A percentile compares a stretch with the other conserved stretches of the same genome.
phyloP scores from a whole-genome alignment of 2,113 vertebrate species.

The Engystomops pustulosus region DNA sequence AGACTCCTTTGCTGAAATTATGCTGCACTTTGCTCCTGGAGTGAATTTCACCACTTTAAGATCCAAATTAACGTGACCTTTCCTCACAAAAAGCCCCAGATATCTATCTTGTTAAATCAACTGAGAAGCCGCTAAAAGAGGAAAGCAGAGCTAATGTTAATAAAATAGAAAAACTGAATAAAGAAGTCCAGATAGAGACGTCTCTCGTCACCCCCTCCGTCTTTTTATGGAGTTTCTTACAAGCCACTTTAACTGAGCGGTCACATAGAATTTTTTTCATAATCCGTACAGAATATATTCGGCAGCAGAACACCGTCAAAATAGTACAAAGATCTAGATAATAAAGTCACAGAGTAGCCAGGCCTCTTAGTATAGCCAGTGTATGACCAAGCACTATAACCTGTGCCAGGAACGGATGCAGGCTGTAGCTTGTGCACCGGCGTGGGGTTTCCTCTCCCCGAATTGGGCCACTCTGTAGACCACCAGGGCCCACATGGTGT shows the following conservation, averaged over 20 bases:
- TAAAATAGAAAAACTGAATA: slow-evolving; percentile 23
- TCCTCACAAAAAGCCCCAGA: slow-evolving; percentile 31
- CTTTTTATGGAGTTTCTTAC: not conserved
- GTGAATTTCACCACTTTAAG: slow-evolving; percentile 43
- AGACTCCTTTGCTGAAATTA: slow-evolving; percentile 46
- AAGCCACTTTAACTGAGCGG: not conserved
- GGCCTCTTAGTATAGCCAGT: too few species aligned
- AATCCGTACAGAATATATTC: not conserved
- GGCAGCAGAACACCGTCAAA: not conserved
- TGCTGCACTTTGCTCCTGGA: slow-evolving; percentile 51
- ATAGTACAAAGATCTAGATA: too few species aligned
- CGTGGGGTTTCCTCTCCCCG: too few species aligned
- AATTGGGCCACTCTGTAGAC: too few species aligned
- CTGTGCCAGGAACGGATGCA: too few species aligned
- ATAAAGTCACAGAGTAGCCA: too few species aligned
- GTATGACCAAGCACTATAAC: too few species aligned
- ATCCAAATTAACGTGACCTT: slow-evolving; percentile 55
- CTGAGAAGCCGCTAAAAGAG: slow-evolving; percentile 23
- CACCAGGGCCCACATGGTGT: too few species aligned
- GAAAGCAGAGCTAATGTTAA: slow-evolving; percentile 22
- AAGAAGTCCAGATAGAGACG: slow-evolving; percentile 1
- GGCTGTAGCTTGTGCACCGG: too few species aligned
- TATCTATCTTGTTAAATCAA: slow-evolving; percentile 54
- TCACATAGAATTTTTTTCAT: too few species aligned
- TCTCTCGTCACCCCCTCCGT: not conserved